Conservation (phyloP, 2,113 vertebrate genomes). For the Tachysurus vachellii region DNA sequence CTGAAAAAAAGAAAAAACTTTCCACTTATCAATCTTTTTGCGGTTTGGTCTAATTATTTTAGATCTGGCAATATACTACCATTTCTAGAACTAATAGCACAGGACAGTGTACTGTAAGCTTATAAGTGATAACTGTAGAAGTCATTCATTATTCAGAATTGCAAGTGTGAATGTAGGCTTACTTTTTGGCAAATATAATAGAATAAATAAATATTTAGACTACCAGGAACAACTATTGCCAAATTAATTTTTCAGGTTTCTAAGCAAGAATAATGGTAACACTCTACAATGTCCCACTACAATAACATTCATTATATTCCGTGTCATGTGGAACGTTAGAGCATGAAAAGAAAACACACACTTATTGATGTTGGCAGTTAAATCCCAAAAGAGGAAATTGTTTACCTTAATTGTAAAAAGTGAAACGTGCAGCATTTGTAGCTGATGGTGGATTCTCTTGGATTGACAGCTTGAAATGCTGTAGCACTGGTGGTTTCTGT, state of each 20-base stretch:
- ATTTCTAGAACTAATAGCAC: neutral
- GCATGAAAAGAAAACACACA: neutral
- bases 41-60: neutral
- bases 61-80: neutral
- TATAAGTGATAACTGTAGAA: neutral
- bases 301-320: neutral
- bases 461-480: constrained; percentile 6
- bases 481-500: neutral
- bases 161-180: neutral
- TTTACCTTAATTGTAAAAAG: neutral
- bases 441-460: neutral
- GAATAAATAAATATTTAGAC: neutral
- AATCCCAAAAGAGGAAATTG: neutral
- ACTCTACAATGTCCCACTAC: neutral
- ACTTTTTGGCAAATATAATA: neutral
- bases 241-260: neutral
- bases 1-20: neutral
- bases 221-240: neutral
- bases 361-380: neutral
- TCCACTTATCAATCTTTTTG: neutral
- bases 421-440: neutral
- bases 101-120: no score
- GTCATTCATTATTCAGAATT: neutral
- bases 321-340: neutral
- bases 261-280: neutral